These are phyloP conservation scores for Serrognathus titanus DNA, from an alignment of 2,888 invertebrate species.

Conservation along the genomic window DNA sequence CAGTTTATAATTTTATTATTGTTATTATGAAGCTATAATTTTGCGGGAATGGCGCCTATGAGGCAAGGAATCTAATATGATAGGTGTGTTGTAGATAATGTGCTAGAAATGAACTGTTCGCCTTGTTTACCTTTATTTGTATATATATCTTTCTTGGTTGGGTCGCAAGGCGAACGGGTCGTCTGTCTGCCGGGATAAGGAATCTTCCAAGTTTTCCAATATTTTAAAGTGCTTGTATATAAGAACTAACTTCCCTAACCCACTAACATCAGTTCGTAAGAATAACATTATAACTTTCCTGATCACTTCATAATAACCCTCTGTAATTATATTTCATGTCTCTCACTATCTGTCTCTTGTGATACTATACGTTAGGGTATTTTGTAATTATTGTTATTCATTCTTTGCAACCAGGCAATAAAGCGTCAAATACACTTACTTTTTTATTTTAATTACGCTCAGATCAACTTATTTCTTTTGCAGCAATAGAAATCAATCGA, in stretches of 20 bases:
- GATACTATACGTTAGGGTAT: conserved; percentile 7
- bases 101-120: not conserved
- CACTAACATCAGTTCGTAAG: too few relatives aligned
- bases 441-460: not conserved
- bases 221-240: conserved; percentile 1
- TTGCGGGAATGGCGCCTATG: not conserved
- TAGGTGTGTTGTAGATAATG: not conserved
- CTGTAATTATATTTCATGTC: not conserved
- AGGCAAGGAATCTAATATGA: not conserved
- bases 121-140: not conserved
- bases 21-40: not conserved
- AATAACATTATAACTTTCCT: too few relatives aligned
- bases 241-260: not conserved
- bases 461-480: not conserved
- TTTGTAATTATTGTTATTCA: conserved; percentile 1
- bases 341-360: not conserved
- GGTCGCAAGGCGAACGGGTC: not conserved
- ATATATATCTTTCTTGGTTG: not conserved
- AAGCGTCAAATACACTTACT: not conserved
- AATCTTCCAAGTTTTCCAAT: not conserved
- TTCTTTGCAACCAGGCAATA: conserved; percentile 9
- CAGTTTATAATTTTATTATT: conserved; percentile 1
- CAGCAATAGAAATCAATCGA: too few relatives aligned
- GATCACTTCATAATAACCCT: not conserved
- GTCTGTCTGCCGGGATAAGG: not conserved